These are phyloP conservation scores for Nettapus auritus DNA, from an alignment of 2,113 vertebrate species.

Conservation along the genomic window DNA sequence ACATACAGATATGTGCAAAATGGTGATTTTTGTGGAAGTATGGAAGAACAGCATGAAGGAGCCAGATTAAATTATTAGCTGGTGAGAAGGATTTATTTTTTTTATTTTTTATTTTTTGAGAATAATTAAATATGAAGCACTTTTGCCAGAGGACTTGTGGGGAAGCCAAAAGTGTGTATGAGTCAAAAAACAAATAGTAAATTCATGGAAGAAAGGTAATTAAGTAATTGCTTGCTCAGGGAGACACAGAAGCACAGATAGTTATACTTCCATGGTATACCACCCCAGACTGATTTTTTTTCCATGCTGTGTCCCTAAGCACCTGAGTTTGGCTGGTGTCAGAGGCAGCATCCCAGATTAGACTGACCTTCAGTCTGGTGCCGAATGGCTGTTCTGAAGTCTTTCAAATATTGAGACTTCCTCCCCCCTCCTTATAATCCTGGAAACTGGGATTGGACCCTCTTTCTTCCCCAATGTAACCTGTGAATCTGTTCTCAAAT, in stretches of 20 bases:
- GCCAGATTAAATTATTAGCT: not conserved
- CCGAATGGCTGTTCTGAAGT: not conserved
- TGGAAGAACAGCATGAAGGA: not conserved
- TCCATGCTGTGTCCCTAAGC: not conserved
- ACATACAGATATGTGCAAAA: not conserved
- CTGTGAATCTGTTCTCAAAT: not conserved
- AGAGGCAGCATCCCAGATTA: not conserved
- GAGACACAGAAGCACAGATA: not conserved
- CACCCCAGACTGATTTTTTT: not conserved
- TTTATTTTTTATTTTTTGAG: not conserved
- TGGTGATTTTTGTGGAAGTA: not conserved
- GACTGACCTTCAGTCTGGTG: not conserved
- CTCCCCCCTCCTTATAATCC: accelerated
- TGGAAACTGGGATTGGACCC: not conserved
- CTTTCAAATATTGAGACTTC: not conserved
- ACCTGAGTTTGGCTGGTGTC: not conserved
- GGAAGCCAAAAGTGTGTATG: not conserved
- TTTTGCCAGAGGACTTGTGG: not conserved
- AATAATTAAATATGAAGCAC: not conserved
- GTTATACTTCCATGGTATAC: no score
- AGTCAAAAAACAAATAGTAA: not conserved
- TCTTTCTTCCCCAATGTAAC: not conserved
- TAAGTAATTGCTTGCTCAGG: not conserved
- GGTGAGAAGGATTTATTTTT: not conserved
- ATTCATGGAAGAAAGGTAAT: not conserved